Conservation (phyloP, 2,797 vertebrate species). For the Diceros bicornis region DNA sequence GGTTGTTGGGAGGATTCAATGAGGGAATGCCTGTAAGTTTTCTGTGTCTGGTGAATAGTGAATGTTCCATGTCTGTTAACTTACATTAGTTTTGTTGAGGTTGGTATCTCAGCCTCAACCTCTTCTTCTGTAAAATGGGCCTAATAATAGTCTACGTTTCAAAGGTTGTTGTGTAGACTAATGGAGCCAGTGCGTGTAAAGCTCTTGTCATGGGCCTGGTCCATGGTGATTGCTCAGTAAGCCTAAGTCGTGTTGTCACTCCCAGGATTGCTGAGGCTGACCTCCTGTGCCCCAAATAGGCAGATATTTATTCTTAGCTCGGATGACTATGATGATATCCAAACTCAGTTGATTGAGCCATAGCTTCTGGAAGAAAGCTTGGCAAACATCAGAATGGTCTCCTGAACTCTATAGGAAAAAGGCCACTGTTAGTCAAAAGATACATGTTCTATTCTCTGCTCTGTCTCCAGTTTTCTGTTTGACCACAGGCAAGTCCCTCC, state of each 20-base stretch:
- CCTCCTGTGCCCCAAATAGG: neutral
- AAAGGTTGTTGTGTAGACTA: fast-evolving
- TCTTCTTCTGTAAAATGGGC: neutral
- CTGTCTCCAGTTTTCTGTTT: neutral
- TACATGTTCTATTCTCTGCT: neutral
- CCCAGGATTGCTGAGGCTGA: neutral
- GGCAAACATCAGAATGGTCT: neutral
- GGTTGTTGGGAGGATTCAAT: neutral
- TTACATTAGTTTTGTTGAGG: too few relatives aligned
- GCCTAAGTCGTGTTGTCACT: neutral
- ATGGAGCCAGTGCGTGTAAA: fast-evolving
- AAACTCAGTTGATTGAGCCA: neutral
- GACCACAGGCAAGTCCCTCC: neutral
- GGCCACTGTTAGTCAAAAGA: neutral
- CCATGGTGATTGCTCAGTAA: neutral
- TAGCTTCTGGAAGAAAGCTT: neutral
- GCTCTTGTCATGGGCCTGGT: neutral
- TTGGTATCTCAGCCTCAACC: neutral
- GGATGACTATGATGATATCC: neutral
- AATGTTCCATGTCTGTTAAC: neutral
- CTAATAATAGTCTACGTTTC: neutral
- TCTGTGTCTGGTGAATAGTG: neutral
- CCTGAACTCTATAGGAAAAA: neutral
- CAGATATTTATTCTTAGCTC: neutral
- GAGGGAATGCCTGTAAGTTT: neutral